phyloP scores from a whole-genome alignment of 2,888 invertebrate species.

The Aspidiotus rigidus region DNA sequence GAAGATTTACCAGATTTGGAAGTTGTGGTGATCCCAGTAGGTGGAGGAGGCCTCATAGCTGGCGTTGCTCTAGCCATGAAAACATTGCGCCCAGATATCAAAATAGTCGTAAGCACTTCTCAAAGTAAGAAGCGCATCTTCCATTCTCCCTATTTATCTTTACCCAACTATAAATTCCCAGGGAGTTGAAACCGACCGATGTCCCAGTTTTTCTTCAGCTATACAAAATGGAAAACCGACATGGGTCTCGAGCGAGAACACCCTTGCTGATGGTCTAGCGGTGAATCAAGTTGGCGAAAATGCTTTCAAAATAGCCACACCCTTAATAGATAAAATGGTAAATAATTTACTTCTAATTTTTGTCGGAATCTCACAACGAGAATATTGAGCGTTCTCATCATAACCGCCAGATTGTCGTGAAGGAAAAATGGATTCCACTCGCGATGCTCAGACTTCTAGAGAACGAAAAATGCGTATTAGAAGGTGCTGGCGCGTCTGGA shows the following conservation, averaged over 20 bases:
- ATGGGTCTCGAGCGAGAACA: slow-evolving; percentile 58
- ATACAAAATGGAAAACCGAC: slow-evolving; percentile 59
- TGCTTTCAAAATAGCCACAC: slow-evolving; percentile 63
- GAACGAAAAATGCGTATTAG: slow-evolving; percentile 79
- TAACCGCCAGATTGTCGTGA: slow-evolving; percentile 54
- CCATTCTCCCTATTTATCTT: not conserved
- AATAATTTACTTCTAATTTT: slow-evolving; percentile 35
- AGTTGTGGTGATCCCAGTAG: slow-evolving; percentile 83
- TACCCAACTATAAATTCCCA: slow-evolving; percentile 41
- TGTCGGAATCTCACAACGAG: not conserved
- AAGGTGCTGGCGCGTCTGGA: slow-evolving; percentile 80
- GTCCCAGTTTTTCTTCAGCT: slow-evolving; percentile 73
- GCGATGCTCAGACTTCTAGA: slow-evolving; percentile 70
- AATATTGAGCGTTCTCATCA: not conserved
- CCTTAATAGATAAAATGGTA: slow-evolving; percentile 68
- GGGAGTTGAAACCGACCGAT: slow-evolving; percentile 89
- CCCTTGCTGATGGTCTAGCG: slow-evolving; percentile 79
- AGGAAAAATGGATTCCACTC: slow-evolving; percentile 73
- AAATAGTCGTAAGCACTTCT: slow-evolving; percentile 67
- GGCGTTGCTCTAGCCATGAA: slow-evolving; percentile 85
- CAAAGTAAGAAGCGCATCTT: not conserved
- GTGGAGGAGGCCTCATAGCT: slow-evolving; percentile 87
- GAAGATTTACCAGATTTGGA: slow-evolving; percentile 82
- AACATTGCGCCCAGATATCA: slow-evolving; percentile 67
- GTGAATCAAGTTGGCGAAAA: slow-evolving; percentile 82